phyloP scores from a whole-genome alignment of 2,888 invertebrate species.

The Syritta pipiens region DNA sequence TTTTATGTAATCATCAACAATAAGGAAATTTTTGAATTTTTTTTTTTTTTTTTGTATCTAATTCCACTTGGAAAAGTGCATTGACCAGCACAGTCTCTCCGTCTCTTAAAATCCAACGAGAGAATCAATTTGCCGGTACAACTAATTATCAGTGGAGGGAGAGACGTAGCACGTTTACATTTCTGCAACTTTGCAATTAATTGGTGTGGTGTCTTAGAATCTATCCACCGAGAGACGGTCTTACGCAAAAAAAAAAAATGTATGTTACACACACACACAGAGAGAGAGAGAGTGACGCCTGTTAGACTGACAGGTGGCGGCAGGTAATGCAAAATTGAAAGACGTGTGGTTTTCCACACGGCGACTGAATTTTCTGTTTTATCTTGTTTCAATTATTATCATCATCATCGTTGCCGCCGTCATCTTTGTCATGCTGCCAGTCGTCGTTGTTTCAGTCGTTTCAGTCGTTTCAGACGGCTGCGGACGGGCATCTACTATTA shows the following conservation, averaged over 20 bases:
- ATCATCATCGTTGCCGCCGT: slow-evolving; percentile 1
- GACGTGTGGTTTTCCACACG: neutral
- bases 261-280: too few species aligned
- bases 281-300: too few species aligned
- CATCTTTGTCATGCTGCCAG: slow-evolving; percentile 28
- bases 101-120: neutral
- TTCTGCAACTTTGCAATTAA: slow-evolving; percentile 31
- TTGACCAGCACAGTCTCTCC: slow-evolving; percentile 35
- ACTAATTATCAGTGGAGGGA: slow-evolving; percentile 10
- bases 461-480: neutral
- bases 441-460: neutral
- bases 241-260: too few species aligned
- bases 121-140: slow-evolving; percentile 37
- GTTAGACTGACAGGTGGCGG: too few species aligned
- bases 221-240: neutral
- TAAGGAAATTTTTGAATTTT: slow-evolving; percentile 50
- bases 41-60: slow-evolving; percentile 9
- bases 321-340: slow-evolving; percentile 4
- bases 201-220: slow-evolving; percentile 35
- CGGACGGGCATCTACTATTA: slow-evolving; percentile 16
- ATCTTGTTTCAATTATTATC: slow-evolving; percentile 18
- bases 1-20: slow-evolving; percentile 63
- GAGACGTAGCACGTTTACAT: slow-evolving; percentile 7
- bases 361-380: slow-evolving; percentile 4
- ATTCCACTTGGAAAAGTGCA: slow-evolving; percentile 42